These are phyloP conservation scores for Byasa hedistus DNA, from an alignment of 2,888 invertebrate species.

Conservation along the genomic window DNA sequence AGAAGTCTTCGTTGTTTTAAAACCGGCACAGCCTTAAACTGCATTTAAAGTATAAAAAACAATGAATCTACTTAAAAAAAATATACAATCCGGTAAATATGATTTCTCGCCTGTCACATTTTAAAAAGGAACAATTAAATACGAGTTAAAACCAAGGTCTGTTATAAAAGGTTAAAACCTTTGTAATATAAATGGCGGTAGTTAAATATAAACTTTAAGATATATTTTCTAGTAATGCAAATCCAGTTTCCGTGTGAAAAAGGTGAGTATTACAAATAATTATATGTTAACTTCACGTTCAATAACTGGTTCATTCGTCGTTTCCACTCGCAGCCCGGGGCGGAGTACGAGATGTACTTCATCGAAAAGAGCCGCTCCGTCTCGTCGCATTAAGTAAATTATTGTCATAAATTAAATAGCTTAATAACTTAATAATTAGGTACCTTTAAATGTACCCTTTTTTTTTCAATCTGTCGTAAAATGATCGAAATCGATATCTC, in stretches of 20 bases:
- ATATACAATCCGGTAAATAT: too few species aligned
- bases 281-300: conserved; percentile 1
- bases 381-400: conserved; percentile 8
- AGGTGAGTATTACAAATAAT: conserved; percentile 6
- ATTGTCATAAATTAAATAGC: not conserved
- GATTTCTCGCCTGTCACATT: not conserved
- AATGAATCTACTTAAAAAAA: too few species aligned
- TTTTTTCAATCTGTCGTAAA: not conserved
- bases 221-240: not conserved
- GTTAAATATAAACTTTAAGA: too few species aligned
- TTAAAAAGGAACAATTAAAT: not conserved
- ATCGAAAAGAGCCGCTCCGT: not conserved
- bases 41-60: too few species aligned
- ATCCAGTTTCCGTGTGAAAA: conserved; percentile 4
- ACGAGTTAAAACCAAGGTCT: not conserved
- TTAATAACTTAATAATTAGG: conserved; percentile 4
- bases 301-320: conserved; percentile 12
- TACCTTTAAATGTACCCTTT: not conserved
- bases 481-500: not conserved
- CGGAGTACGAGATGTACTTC: not conserved
- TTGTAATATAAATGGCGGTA: too few species aligned
- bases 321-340: not conserved
- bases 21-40: too few species aligned
- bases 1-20: too few species aligned
- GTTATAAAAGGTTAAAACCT: not conserved